phyloP scores from a whole-genome alignment of 1,140 invertebrate genomes.

The Periplaneta americana region DNA sequence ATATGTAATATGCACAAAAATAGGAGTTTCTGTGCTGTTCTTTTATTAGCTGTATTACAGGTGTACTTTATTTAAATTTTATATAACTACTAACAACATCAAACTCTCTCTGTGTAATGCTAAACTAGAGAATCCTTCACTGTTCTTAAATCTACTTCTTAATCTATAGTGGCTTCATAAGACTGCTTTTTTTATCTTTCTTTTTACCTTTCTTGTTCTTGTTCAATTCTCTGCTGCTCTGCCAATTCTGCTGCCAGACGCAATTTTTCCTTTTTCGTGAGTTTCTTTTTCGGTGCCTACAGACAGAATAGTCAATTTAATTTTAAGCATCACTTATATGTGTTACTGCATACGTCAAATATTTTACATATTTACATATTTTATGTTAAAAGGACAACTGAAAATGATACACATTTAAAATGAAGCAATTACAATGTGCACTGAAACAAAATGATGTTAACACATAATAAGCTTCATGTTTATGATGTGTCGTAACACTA shows the following conservation, averaged over 20 bases:
- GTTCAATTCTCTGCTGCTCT: background rate
- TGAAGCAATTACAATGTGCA: too few relatives aligned
- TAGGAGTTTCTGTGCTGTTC: too few relatives aligned
- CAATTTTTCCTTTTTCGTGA: conserved; percentile 11
- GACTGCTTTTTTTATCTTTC: background rate
- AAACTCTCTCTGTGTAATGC: background rate
- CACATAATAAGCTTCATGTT: too few relatives aligned
- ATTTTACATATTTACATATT: too few relatives aligned
- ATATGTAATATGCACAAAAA: too few relatives aligned
- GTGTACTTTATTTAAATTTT: background rate
- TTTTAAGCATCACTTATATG: too few relatives aligned
- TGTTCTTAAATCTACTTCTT: background rate
- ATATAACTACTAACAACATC: background rate
- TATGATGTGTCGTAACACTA: too few relatives aligned
- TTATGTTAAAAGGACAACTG: background rate
- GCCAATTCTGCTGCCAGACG: background rate
- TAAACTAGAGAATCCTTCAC: background rate
- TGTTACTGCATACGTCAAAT: too few relatives aligned
- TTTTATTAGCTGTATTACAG: too few relatives aligned
- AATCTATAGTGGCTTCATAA: background rate
- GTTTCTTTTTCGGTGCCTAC: conserved; percentile 8
- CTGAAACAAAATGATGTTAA: too few relatives aligned
- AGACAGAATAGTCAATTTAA: background rate
- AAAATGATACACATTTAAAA: background rate
- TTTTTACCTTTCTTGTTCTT: conserved; percentile 6